A percentile compares a stretch with the other conserved stretches of the same genome.
Evolutionary conservation across 2,113 vertebrate genomes (phyloP).

Genomic region (Ondatra zibethicus): DNA sequence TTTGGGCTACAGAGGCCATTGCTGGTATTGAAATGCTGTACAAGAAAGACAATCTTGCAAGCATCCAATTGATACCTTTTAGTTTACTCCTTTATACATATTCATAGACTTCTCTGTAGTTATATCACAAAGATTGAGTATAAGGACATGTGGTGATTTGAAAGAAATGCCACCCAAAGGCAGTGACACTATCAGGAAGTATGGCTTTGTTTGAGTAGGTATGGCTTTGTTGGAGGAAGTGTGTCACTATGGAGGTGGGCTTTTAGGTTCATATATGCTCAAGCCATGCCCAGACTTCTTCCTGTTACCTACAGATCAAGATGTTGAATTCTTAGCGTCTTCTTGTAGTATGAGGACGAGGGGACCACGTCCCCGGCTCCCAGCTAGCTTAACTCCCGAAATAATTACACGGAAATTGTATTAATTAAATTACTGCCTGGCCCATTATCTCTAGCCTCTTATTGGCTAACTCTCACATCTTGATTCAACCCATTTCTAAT

Average conservation of each 20-base stretch:
- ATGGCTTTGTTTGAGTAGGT: not conserved
- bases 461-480: too few relatives aligned
- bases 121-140: constrained; percentile 8
- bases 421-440: too few relatives aligned
- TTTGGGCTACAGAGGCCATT: constrained; percentile 1
- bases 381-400: too few relatives aligned
- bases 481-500: too few relatives aligned
- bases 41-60: not conserved
- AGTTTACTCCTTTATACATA: constrained; percentile 22
- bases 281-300: not conserved
- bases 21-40: not conserved
- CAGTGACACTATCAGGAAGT: not conserved
- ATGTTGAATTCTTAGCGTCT: not conserved
- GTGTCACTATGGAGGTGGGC: not conserved
- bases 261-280: not conserved
- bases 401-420: too few relatives aligned
- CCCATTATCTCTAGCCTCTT: too few relatives aligned
- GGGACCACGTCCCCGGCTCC: too few relatives aligned
- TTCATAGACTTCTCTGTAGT: constrained; percentile 27
- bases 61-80: constrained; percentile 16
- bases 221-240: not conserved
- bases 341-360: too few relatives aligned
- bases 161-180: not conserved
- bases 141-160: not conserved
- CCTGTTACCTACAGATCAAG: not conserved